These are phyloP conservation scores for Drosophila engyochracea DNA, from an alignment of 2,888 invertebrate genomes.

Conservation along the genomic window DNA sequence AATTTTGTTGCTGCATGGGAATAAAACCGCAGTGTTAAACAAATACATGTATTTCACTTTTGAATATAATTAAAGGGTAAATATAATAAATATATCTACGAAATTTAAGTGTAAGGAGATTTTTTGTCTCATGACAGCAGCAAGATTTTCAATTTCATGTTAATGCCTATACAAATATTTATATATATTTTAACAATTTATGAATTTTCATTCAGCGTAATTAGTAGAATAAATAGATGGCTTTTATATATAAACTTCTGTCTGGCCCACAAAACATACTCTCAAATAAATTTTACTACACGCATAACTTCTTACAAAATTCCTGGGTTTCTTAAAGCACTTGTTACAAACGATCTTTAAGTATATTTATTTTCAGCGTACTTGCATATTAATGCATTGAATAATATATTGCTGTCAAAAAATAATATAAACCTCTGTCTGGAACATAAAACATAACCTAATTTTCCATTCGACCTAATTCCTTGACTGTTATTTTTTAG, in stretches of 20 bases:
- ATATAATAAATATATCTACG: background rate
- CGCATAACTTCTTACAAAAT: background rate
- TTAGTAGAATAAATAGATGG: background rate
- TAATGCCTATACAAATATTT: background rate
- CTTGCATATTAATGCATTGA: background rate
- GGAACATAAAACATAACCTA: background rate
- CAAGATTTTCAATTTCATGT: background rate
- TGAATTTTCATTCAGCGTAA: background rate
- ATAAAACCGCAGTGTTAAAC: slow-evolving; percentile 30
- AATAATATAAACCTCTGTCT: background rate
- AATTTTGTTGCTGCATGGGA: slow-evolving; percentile 39
- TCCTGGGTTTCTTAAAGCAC: background rate
- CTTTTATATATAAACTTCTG: background rate
- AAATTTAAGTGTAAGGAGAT: background rate
- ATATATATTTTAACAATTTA: background rate
- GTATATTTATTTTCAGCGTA: background rate
- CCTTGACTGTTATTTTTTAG: background rate
- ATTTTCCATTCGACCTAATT: background rate
- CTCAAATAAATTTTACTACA: accelerated
- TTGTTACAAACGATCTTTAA: no score
- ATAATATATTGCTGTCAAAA: background rate
- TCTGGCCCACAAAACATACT: background rate
- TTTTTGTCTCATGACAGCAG: background rate
- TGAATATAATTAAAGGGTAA: background rate
- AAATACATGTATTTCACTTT: background rate